Conservation (phyloP, 2,888 invertebrate genomes). For the Cataglyphis livida region DNA sequence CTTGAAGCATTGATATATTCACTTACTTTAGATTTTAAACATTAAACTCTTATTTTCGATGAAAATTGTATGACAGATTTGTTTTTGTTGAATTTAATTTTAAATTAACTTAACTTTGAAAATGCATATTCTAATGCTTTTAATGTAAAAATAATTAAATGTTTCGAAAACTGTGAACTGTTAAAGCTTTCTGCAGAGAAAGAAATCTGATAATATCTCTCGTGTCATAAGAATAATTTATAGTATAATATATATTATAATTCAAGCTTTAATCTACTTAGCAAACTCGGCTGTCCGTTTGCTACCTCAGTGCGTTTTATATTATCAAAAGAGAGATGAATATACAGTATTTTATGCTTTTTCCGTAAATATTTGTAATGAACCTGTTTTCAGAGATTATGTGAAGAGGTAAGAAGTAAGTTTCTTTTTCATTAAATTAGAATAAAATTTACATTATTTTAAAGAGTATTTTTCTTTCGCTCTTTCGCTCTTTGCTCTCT, state of each 20-base stretch:
- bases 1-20: not conserved
- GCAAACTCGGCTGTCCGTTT: not conserved
- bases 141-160: constrained; percentile 6
- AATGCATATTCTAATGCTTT: not conserved
- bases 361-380: constrained; percentile 19
- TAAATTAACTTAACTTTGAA: not conserved
- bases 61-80: not conserved
- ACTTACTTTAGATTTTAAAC: not conserved
- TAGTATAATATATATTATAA: constrained; percentile 18
- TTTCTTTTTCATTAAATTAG: constrained; percentile 1
- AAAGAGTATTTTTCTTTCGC: not conserved
- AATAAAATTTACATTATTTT: not conserved
- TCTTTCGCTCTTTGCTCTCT: too few species aligned
- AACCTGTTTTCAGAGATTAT: constrained; percentile 1
- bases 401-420: not conserved
- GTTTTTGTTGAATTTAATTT: not conserved
- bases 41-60: not conserved
- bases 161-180: not conserved
- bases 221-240: constrained; percentile 28
- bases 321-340: constrained; percentile 1
- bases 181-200: not conserved
- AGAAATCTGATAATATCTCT: constrained; percentile 20
- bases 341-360: not conserved
- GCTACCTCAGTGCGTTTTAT: not conserved
- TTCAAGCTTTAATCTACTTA: constrained; percentile 23